These are phyloP conservation scores for Hemaris fuciformis DNA, from an alignment of 2,888 invertebrate species.

Conservation along the genomic window DNA sequence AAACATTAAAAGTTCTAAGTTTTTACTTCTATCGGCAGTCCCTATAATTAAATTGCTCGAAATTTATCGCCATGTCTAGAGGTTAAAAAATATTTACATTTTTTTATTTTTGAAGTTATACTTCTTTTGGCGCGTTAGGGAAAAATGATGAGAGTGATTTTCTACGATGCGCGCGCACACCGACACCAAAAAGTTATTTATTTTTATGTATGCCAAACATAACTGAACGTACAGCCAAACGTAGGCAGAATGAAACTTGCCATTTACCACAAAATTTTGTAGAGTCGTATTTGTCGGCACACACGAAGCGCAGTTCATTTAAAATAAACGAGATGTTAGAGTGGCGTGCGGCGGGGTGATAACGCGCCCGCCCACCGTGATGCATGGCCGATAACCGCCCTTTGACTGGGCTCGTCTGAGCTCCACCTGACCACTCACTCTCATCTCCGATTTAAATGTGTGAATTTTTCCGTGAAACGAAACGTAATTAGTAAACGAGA, in stretches of 20 bases:
- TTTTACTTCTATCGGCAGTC: too few relatives aligned
- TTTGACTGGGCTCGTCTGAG: constrained; percentile 32
- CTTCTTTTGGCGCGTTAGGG: too few relatives aligned
- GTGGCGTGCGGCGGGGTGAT: constrained; percentile 36
- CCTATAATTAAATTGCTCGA: too few relatives aligned
- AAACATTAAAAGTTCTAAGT: too few relatives aligned
- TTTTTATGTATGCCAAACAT: not conserved
- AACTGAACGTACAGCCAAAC: not conserved
- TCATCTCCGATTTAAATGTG: not conserved
- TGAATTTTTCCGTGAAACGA: not conserved
- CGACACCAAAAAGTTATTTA: too few relatives aligned
- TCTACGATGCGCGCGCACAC: too few relatives aligned
- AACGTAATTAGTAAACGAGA: constrained; percentile 1
- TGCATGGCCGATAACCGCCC: constrained; percentile 43
- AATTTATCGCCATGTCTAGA: too few relatives aligned
- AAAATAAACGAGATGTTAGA: constrained; percentile 10
- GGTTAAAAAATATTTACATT: too few relatives aligned
- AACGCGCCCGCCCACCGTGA: constrained; percentile 40
- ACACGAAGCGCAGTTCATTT: constrained; percentile 7
- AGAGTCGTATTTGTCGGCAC: constrained; percentile 6
- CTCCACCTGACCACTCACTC: constrained; percentile 6
- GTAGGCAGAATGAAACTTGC: not conserved
- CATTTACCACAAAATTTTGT: constrained; percentile 3
- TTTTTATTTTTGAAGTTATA: not conserved
- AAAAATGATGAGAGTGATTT: too few relatives aligned